These are phyloP conservation scores for Keiferia lycopersicella DNA, from an alignment of 2,888 invertebrate species.

Conservation along the genomic window DNA sequence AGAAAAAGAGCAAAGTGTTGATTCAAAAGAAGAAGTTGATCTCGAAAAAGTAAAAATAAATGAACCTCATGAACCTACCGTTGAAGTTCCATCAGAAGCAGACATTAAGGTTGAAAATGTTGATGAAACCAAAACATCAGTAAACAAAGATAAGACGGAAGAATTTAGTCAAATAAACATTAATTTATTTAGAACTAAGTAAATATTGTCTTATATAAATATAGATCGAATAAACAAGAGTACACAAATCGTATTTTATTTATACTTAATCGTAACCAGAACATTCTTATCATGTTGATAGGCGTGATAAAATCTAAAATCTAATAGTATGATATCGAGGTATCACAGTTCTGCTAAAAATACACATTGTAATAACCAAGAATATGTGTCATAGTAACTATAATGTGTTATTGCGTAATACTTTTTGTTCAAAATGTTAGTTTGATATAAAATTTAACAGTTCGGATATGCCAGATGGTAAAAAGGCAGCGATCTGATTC, in stretches of 20 bases:
- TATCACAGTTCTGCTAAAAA: no score
- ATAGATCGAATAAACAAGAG: background rate
- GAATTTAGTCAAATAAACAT: constrained; percentile 12
- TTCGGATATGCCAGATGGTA: no score
- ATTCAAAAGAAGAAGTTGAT: background rate
- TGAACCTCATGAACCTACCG: background rate
- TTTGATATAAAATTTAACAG: no score
- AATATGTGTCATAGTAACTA: no score
- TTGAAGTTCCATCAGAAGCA: background rate
- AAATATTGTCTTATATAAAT: background rate
- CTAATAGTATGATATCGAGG: no score
- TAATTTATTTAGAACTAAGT: background rate
- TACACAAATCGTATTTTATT: background rate
- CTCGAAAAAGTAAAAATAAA: background rate
- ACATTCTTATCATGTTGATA: no score
- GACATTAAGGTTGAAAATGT: background rate
- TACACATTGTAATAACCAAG: no score
- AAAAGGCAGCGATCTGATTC: no score
- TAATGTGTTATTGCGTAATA: no score
- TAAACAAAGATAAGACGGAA: background rate
- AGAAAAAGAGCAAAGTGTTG: background rate
- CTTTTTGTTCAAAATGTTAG: no score
- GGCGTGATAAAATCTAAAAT: no score
- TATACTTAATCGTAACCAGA: background rate
- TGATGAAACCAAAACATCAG: background rate